Evolutionary conservation across 2,888 invertebrate species (phyloP).

Genomic region (Brachynemurus nebulosus): DNA sequence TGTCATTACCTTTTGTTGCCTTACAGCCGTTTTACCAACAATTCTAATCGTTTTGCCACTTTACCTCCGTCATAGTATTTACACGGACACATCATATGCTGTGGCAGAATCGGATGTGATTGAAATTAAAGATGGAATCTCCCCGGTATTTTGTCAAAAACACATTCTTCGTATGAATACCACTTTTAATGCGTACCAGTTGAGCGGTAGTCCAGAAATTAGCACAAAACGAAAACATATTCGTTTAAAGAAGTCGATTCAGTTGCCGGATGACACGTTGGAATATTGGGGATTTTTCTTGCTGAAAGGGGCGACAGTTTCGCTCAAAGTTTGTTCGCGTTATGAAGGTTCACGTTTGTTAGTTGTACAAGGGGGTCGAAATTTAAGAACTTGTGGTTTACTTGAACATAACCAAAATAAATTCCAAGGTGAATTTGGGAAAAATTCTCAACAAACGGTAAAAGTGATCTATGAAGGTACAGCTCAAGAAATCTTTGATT

Average conservation of each 20-base stretch:
- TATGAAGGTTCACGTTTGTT: constrained; percentile 65
- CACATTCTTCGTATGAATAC: constrained; percentile 67
- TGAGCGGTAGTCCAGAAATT: constrained; percentile 40
- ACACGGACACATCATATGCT: constrained; percentile 62
- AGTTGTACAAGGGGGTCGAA: constrained; percentile 66
- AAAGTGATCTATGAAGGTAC: constrained; percentile 44
- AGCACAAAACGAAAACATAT: constrained; percentile 53
- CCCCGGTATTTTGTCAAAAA: constrained; percentile 66
- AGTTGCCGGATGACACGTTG: constrained; percentile 67
- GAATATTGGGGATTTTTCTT: constrained; percentile 85
- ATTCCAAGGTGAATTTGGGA: constrained; percentile 42
- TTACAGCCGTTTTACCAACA: constrained; percentile 62
- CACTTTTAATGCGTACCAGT: constrained; percentile 35
- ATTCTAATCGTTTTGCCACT: constrained; percentile 61
- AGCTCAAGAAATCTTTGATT: constrained; percentile 31
- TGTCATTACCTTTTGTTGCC: constrained; percentile 61
- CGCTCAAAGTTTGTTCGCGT: constrained; percentile 65
- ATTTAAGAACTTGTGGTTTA: constrained; percentile 63
- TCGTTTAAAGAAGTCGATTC: constrained; percentile 66
- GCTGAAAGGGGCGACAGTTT: constrained; percentile 61
- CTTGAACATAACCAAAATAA: constrained; percentile 54
- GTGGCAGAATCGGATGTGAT: constrained; percentile 76
- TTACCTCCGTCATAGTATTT: constrained; percentile 60
- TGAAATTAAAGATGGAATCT: constrained; percentile 69
- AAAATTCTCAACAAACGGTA: constrained; percentile 35